These are phyloP conservation scores for Muricea muricata DNA, from an alignment of 92 coral and sea anemone genomes.

Conservation along the genomic window DNA sequence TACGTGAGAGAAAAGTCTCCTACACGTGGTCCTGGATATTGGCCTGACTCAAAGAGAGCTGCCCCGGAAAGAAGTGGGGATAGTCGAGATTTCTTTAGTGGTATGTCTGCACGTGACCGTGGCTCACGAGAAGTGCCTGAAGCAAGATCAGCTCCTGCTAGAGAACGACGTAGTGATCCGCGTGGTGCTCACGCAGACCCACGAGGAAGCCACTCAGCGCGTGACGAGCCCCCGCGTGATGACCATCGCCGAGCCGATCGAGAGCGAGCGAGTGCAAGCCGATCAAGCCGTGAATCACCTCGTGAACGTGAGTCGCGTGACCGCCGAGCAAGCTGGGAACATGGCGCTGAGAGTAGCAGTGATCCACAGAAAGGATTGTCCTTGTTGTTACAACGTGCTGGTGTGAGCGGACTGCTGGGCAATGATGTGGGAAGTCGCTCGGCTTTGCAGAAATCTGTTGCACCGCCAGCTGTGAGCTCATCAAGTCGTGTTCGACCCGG, in stretches of 20 bases:
- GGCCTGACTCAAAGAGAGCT: constrained; percentile 96
- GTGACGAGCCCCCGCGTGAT: constrained; percentile 65
- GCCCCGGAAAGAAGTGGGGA: constrained; percentile 75
- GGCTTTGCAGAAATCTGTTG: constrained; percentile 69
- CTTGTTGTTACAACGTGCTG: constrained; percentile 93
- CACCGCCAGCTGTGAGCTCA: constrained; percentile 54
- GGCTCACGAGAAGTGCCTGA: constrained; percentile 26
- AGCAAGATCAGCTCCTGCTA: constrained; percentile 51
- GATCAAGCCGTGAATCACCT: constrained; percentile 63
- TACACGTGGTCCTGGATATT: constrained; percentile 83
- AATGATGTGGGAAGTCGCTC: constrained; percentile 58
- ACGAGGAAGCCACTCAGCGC: constrained; percentile 41
- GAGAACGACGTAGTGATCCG: constrained; percentile 71
- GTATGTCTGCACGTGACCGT: constrained; percentile 68
- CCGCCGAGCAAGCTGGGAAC: constrained; percentile 60
- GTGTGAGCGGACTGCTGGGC: constrained; percentile 95
- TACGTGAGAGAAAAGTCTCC: constrained; percentile 75
- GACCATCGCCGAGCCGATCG: constrained; percentile 90
- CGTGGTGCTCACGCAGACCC: constrained; percentile 55
- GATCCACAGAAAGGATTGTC: constrained; percentile 97
- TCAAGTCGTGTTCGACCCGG: constrained; percentile 80
- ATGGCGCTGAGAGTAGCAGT: constrained; percentile 68
- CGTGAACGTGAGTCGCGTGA: constrained; percentile 77
- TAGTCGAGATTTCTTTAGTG: constrained; percentile 81
- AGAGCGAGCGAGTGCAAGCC: constrained; percentile 77